phyloP scores from a whole-genome alignment of 2,888 invertebrate species.

The Drepana falcataria region DNA sequence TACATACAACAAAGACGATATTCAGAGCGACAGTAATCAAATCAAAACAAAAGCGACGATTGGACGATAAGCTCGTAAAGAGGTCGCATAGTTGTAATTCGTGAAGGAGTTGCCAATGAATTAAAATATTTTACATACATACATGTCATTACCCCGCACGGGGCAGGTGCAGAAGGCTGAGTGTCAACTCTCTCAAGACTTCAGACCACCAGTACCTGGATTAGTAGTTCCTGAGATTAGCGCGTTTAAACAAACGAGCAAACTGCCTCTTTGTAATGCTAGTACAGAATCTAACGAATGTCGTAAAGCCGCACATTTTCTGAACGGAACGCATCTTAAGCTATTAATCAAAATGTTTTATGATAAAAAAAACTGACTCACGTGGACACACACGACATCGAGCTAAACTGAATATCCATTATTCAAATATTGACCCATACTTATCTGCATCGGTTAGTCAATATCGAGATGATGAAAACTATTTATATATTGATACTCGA shows the following conservation, averaged over 20 bases:
- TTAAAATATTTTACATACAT: conserved; percentile 20
- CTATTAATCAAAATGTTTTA: too few relatives aligned
- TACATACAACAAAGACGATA: background rate
- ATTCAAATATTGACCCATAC: conserved; percentile 32
- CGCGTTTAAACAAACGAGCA: too few relatives aligned
- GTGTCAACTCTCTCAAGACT: too few relatives aligned
- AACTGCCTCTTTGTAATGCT: too few relatives aligned
- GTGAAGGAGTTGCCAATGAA: conserved; percentile 9
- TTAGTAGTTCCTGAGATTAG: too few relatives aligned
- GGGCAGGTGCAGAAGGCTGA: too few relatives aligned
- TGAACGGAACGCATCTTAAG: too few relatives aligned
- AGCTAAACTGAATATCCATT: conserved; percentile 16
- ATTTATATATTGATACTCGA: background rate
- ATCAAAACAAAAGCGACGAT: background rate
- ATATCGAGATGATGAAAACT: conserved; percentile 13
- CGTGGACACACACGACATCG: conserved; percentile 31
- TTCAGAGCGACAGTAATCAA: background rate
- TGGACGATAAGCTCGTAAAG: background rate
- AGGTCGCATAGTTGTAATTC: background rate
- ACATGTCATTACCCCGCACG: too few relatives aligned
- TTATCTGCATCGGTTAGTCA: conserved; percentile 21
- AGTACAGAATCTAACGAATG: too few relatives aligned
- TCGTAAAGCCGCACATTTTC: too few relatives aligned
- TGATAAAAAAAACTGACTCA: conserved; percentile 27
- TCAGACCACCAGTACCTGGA: too few relatives aligned